Evolutionary conservation across 2,888 invertebrate species (phyloP), one percentile per base, ranked within the genome.

Genomic region (Drosophila ustulata): DNA sequence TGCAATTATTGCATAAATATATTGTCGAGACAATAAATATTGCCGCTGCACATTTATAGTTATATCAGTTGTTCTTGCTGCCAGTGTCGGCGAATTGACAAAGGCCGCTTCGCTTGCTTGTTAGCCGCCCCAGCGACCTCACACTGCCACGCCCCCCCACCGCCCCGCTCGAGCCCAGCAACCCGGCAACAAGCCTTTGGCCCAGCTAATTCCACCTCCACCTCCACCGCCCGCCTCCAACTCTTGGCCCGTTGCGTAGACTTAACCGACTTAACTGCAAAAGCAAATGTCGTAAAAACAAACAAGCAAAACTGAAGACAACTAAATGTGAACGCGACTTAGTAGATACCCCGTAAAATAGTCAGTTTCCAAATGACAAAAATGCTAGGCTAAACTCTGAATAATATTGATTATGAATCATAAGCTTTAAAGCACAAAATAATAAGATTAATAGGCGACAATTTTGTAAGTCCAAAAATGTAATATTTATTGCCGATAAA

Each of bases 1-100:
- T 89, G 84, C 84, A 84, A 89, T 78, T 81, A 89, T 80, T 86
- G 76, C 84, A 84, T 89, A 78, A 78, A 83, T 87, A 87, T 86
- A 88, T 83, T 88, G 80, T 65, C 66, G 71, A 83, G 81, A 78
- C 74, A 89, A 83, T 76, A 80, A 80, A 88, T 88, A 82, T 50
- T 74, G 66, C 32, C 47, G n/a, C 56, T 69, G 76, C 76, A 59
- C 58, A 62, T 79, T 71, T 69, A 51, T 52, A 53, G 46, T 37
- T 18, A 46, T 23, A 41, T 41, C 39, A 53, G 43, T 32, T 37
- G 26, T 7, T 51, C 41, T 45, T 69, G 39, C 58, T 64, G 61
- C 64, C 66, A 32, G 63, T 74, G 84, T 81, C 87, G 82, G 82
- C 84, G 74, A 77, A 81, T 78, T 73, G 63, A 83, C 84, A 82